Evolutionary conservation across 37 sponge, comb jelly and placozoan species (phyloP).

Genomic region (Dysidea cf. avara): DNA sequence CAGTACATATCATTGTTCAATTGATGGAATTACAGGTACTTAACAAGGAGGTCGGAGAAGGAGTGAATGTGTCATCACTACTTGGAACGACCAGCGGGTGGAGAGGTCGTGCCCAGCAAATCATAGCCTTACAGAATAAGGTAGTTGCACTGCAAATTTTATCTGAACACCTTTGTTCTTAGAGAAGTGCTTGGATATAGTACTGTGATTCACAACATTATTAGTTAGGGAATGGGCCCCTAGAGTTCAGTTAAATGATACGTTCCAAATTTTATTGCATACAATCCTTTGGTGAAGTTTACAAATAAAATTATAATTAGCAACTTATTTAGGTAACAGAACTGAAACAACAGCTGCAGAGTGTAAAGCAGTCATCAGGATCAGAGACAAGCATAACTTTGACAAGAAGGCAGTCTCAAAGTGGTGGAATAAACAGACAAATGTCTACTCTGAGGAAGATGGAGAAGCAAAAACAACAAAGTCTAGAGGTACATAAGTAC

Average conservation of each 20-base stretch:
- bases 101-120: conserved; percentile 84
- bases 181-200: conserved; percentile 4
- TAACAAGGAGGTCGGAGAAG: conserved; percentile 63
- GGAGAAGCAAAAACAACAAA: conserved; percentile 41
- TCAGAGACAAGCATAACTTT: background rate
- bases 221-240: background rate
- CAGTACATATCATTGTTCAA: no score
- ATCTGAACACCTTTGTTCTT: background rate
- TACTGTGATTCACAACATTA: background rate
- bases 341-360: conserved; percentile 19
- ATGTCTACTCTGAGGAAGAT: conserved; percentile 38
- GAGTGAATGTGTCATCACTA: conserved; percentile 32
- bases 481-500: conserved; percentile 46
- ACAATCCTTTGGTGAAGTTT: no score
- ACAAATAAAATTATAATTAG: no score
- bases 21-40: conserved; percentile 38
- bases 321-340: conserved; percentile 2
- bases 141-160: background rate
- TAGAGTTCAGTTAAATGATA: no score
- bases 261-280: no score
- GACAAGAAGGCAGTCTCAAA: background rate
- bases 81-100: conserved; percentile 44
- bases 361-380: background rate
- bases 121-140: conserved; percentile 64
- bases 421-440: conserved; percentile 36